These are phyloP conservation scores for Mycetomoellerius zeteki DNA, from an alignment of 1,140 invertebrate genomes.

Conservation along the genomic window DNA sequence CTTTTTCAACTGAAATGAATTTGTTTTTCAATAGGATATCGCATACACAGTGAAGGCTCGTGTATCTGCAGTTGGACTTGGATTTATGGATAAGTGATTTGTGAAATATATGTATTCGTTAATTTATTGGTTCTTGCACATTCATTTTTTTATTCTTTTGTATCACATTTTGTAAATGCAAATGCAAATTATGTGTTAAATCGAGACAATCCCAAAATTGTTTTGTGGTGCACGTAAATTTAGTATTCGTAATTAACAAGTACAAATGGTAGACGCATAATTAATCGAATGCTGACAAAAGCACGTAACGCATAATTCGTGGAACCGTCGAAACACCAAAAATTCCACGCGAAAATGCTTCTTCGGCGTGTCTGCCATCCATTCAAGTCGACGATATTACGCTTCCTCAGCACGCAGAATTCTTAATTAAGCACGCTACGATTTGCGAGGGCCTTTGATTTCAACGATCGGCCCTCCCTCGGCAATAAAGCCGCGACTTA, in stretches of 20 bases:
- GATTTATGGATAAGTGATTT: constrained; percentile 37
- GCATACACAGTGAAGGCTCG: constrained; percentile 1
- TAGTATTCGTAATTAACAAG: constrained; percentile 20
- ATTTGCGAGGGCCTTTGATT: constrained; percentile 70
- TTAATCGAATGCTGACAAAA: constrained; percentile 31
- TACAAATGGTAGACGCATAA: constrained; percentile 15
- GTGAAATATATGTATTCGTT: not conserved
- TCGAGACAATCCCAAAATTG: not conserved
- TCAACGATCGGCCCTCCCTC: constrained; percentile 67
- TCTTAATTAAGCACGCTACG: constrained; percentile 64
- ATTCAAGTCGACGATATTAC: constrained; percentile 43
- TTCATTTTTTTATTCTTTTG: not conserved
- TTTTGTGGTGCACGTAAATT: not conserved
- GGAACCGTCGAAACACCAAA: constrained; percentile 44
- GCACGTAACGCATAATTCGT: constrained; percentile 28
- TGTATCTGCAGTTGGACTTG: not conserved
- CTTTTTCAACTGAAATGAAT: constrained; percentile 17
- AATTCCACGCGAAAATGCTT: constrained; percentile 34
- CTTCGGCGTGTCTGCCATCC: not conserved
- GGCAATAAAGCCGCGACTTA: constrained; percentile 59
- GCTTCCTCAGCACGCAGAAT: constrained; percentile 47
- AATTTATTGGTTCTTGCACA: not conserved
- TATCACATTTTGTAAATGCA: constrained; percentile 1
- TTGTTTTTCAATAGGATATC: constrained; percentile 35
- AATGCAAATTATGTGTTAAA: constrained; percentile 9